Evolutionary conservation across 2,113 vertebrate genomes (phyloP).

Genomic region (Corvus hawaiiensis): DNA sequence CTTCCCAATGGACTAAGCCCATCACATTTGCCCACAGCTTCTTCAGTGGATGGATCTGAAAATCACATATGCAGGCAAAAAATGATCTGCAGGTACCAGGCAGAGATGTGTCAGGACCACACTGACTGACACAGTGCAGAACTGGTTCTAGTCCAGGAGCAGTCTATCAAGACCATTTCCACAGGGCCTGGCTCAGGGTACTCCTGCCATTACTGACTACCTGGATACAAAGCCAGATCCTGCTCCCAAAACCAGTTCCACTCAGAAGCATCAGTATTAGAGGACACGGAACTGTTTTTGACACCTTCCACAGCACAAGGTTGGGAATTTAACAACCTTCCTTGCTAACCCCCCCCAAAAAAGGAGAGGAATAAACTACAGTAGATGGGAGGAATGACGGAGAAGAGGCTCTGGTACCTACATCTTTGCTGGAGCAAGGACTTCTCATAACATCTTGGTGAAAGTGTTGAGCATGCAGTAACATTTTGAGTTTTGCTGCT

Average conservation of each 20-base stretch:
- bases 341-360: neutral
- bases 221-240: neutral
- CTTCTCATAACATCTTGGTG: neutral
- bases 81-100: neutral
- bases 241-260: neutral
- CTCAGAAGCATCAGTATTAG: neutral
- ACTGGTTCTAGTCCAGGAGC: neutral
- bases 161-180: neutral
- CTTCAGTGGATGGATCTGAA: neutral
- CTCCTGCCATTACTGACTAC: neutral
- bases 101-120: neutral
- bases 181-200: neutral
- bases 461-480: neutral
- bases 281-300: neutral
- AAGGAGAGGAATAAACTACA: neutral
- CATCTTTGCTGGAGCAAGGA: neutral
- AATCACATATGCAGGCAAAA: neutral
- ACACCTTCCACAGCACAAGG: neutral
- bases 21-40: neutral
- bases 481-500: neutral
- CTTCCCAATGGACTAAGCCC: neutral
- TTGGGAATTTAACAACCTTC: neutral
- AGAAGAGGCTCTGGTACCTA: neutral
- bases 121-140: neutral
- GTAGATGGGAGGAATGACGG: neutral